Conservation (phyloP, 2,797 vertebrate genomes). For the Xiphophorus birchmanni region DNA sequence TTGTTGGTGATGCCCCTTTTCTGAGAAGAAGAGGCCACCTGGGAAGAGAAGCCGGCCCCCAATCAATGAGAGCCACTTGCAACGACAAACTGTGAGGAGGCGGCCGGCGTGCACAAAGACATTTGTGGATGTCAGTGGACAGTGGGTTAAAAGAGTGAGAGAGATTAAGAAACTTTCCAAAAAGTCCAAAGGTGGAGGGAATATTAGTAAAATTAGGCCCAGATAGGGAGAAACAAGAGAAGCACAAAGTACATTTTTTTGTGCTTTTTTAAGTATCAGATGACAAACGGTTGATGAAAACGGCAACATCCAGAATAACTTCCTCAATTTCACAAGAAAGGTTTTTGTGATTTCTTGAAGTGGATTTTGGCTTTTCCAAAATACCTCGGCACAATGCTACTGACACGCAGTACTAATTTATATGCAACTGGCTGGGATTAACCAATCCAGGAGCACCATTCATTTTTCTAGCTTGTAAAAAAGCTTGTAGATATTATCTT, state of each 20-base stretch:
- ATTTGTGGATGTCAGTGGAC: neutral
- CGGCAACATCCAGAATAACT: no score
- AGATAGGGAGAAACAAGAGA: neutral
- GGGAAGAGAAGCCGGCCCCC: slow-evolving; percentile 70
- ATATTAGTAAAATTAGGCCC: neutral
- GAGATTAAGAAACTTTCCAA: neutral
- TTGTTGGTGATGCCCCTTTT: slow-evolving; percentile 73
- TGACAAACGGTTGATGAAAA: no score
- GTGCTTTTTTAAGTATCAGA: no score
- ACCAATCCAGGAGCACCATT: no score
- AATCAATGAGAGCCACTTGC: slow-evolving; percentile 50
- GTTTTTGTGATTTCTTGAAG: no score
- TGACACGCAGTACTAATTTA: no score
- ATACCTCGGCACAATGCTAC: no score
- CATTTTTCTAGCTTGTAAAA: no score
- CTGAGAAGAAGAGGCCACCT: slow-evolving; percentile 78
- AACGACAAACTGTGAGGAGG: neutral
- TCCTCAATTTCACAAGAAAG: no score
- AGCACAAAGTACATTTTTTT: neutral
- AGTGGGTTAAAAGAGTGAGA: neutral
- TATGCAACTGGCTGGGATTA: no score
- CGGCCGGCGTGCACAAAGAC: neutral
- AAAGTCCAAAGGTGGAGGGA: neutral
- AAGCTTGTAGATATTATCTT: no score
- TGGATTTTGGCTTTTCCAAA: no score